Conservation (phyloP, 2,113 vertebrate genomes). For the Muntiacus reevesi region DNA sequence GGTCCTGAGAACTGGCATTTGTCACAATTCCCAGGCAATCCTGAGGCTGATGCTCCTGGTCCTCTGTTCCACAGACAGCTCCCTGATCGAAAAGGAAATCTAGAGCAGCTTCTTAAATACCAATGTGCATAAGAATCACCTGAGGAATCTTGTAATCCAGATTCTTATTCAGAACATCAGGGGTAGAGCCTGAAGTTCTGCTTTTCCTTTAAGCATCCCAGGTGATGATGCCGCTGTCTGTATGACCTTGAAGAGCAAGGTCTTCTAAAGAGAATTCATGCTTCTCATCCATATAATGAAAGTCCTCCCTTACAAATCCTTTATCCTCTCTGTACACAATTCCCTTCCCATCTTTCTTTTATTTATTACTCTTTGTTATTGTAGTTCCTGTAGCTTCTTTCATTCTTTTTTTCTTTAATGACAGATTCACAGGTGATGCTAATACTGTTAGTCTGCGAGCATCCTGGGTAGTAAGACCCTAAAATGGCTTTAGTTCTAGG, state of each 20-base stretch:
- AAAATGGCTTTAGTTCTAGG: background rate
- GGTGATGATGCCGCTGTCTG: background rate
- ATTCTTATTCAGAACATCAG: background rate
- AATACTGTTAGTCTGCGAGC: background rate
- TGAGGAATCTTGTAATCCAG: background rate
- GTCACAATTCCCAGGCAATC: background rate
- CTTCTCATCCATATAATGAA: background rate
- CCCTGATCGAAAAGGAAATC: background rate
- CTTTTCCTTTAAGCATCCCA: background rate
- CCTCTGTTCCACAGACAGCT: background rate
- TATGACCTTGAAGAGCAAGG: background rate
- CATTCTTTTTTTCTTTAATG: background rate
- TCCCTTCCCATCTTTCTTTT: background rate
- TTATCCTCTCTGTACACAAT: background rate
- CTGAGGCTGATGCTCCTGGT: too few species aligned
- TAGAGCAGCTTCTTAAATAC: background rate
- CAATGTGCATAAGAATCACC: background rate
- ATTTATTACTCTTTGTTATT: background rate
- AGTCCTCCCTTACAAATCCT: background rate
- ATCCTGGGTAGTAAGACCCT: background rate
- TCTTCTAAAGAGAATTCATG: background rate
- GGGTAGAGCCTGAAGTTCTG: background rate
- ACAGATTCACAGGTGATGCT: background rate
- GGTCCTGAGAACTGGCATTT: slow-evolving; percentile 7
- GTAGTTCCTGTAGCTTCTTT: background rate